These are phyloP conservation scores for Anguilla pacifica DNA, from an alignment of 2,797 vertebrate genomes.

Conservation along the genomic window DNA sequence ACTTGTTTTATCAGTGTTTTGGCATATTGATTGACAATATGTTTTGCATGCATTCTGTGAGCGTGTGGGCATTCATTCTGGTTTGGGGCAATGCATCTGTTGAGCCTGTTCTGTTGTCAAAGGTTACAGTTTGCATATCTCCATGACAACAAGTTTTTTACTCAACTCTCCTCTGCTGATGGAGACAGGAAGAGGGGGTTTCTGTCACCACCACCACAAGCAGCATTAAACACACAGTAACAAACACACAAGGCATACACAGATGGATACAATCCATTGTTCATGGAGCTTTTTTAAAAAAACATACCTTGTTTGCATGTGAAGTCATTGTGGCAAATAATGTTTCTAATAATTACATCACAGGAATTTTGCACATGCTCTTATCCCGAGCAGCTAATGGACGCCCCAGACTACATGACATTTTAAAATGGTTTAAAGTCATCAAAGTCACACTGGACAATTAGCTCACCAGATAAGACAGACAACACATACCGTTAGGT, in stretches of 20 bases:
- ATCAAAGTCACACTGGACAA: too few species aligned
- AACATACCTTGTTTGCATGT: neutral
- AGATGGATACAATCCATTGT: neutral
- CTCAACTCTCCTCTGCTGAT: slow-evolving; percentile 47
- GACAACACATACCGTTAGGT: too few species aligned
- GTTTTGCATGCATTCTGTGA: slow-evolving; percentile 2
- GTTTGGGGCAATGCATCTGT: neutral
- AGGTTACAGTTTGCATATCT: slow-evolving; percentile 56
- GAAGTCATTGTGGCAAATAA: neutral
- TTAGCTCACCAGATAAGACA: too few species aligned
- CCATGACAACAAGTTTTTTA: slow-evolving; percentile 65
- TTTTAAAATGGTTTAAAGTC: too few species aligned
- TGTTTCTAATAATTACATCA: neutral
- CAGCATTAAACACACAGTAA: neutral
- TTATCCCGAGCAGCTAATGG: too few species aligned
- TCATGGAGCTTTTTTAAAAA: too few species aligned
- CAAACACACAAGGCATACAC: slow-evolving; percentile 16
- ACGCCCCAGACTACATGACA: too few species aligned
- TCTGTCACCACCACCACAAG: slow-evolving; percentile 39
- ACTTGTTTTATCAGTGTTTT: neutral
- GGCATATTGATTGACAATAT: neutral
- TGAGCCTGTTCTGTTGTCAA: neutral
- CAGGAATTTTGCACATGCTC: too few species aligned
- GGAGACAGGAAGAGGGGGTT: slow-evolving; percentile 41
- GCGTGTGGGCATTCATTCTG: neutral